Percentiles rank a stretch among this genome's conserved stretches.
Evolutionary conservation across 2,888 invertebrate species (phyloP).

Genomic region (Tubulanus polymorphus): DNA sequence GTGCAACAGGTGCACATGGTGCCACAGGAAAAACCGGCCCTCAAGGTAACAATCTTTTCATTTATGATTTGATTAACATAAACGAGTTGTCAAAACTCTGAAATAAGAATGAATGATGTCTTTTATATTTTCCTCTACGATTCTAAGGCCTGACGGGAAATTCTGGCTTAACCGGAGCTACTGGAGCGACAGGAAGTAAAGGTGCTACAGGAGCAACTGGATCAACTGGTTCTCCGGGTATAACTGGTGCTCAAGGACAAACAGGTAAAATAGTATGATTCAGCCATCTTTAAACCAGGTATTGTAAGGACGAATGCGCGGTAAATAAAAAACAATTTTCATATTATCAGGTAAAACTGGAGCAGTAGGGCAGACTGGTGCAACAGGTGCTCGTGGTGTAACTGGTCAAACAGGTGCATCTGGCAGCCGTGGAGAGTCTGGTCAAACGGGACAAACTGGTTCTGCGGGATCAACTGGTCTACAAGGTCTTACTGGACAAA

Average conservation of each 20-base stretch:
- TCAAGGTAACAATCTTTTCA: too few species aligned
- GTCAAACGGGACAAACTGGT: not conserved
- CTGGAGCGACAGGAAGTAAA: conserved; percentile 34
- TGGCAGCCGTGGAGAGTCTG: not conserved
- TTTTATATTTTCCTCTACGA: too few species aligned
- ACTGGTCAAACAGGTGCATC: not conserved
- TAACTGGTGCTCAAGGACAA: not conserved
- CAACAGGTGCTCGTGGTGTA: not conserved
- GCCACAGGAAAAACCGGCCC: conserved; percentile 63
- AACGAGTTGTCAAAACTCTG: too few species aligned
- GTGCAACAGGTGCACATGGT: conserved; percentile 53
- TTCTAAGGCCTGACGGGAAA: too few species aligned
- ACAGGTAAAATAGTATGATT: not conserved
- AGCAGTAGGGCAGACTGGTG: not conserved
- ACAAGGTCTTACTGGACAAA: not conserved
- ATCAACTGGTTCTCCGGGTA: not conserved
- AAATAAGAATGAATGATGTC: too few species aligned
- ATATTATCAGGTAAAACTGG: not conserved
- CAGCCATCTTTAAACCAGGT: too few species aligned
- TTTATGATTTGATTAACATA: too few species aligned
- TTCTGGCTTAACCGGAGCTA: conserved; percentile 26
- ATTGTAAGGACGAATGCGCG: too few species aligned
- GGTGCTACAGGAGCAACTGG: conserved; percentile 43
- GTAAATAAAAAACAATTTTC: too few species aligned
- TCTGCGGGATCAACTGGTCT: not conserved